Evolutionary conservation across 23 tunicate genomes (phyloP).

Genomic region (Halocynthia aurantium): DNA sequence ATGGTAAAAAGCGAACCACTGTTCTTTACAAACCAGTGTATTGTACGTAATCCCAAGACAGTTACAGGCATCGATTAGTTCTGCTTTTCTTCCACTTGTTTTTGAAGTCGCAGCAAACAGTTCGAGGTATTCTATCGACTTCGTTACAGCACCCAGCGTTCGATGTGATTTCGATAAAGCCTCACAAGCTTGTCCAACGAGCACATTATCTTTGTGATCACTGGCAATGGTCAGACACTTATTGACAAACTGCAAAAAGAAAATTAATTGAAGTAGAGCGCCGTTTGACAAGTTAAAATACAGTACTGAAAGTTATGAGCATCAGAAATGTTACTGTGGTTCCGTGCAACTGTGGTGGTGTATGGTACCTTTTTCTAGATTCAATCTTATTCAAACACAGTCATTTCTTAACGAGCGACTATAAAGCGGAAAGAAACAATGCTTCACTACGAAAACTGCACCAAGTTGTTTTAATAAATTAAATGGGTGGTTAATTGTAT

Average conservation of each 20-base stretch:
- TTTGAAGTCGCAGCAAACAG: conserved; percentile 73
- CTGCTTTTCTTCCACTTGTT: conserved; percentile 28
- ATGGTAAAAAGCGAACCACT: background rate
- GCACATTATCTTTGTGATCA: conserved; percentile 33
- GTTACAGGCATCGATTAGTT: conserved; percentile 64
- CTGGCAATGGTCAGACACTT: conserved; percentile 53
- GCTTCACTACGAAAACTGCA: too few species aligned
- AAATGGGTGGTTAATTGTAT: too few species aligned
- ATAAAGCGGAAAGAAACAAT: too few species aligned
- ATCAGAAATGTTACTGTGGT: too few species aligned
- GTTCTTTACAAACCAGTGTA: conserved; percentile 43
- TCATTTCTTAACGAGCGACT: too few species aligned
- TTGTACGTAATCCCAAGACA: conserved; percentile 70
- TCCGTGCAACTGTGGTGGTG: too few species aligned
- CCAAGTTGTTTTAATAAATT: too few species aligned
- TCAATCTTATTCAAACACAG: too few species aligned
- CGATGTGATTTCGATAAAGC: conserved; percentile 70
- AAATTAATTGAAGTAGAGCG: background rate
- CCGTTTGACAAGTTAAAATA: background rate
- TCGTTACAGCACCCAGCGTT: conserved; percentile 65
- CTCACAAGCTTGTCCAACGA: conserved; percentile 65
- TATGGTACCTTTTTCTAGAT: too few species aligned
- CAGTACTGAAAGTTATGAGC: too few species aligned
- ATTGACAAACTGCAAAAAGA: conserved; percentile 39
- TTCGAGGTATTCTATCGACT: conserved; percentile 64